A percentile compares a stretch with the other conserved stretches of the same genome.
phyloP scores from a whole-genome alignment of 2,888 invertebrate genomes.

The Rhogogaster chlorosoma region DNA sequence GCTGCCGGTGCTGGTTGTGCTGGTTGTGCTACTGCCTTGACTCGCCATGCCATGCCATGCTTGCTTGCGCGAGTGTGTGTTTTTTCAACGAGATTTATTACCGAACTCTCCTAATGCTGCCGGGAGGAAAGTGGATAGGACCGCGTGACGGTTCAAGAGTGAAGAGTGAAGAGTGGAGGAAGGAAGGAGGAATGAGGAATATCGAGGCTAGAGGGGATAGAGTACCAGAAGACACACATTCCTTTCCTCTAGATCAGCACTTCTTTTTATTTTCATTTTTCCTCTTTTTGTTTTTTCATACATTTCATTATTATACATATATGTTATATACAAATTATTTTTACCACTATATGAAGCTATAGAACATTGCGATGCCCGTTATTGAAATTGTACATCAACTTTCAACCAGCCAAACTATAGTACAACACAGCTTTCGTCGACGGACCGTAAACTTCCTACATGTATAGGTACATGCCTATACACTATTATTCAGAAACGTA shows the following conservation, averaged over 20 bases:
- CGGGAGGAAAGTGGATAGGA: conserved; percentile 55
- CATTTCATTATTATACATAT: background rate
- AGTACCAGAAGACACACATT: conserved; percentile 37
- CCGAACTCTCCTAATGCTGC: conserved; percentile 75
- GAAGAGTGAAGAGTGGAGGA: conserved; percentile 37
- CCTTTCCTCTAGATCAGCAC: conserved; percentile 30
- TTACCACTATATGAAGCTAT: background rate
- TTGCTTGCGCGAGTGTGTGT: conserved; percentile 65
- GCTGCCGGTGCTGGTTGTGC: no score
- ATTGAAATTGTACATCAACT: background rate
- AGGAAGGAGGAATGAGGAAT: no score
- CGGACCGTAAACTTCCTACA: background rate
- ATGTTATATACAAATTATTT: background rate
- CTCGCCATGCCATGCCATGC: background rate
- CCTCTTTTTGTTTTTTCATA: no score
- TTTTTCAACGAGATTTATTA: conserved; percentile 76
- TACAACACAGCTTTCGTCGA: background rate
- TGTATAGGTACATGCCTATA: no score
- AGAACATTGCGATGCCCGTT: background rate
- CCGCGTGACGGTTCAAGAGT: conserved; percentile 43
- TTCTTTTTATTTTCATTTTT: background rate
- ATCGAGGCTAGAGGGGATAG: conserved; percentile 30
- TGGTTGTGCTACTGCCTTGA: no score
- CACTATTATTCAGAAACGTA: no score
- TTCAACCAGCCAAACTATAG: background rate